Evolutionary conservation across 1,140 invertebrate species (phyloP), one percentile per base, ranked within the genome.

Genomic region (Hyposmocoma kahamanoa): DNA sequence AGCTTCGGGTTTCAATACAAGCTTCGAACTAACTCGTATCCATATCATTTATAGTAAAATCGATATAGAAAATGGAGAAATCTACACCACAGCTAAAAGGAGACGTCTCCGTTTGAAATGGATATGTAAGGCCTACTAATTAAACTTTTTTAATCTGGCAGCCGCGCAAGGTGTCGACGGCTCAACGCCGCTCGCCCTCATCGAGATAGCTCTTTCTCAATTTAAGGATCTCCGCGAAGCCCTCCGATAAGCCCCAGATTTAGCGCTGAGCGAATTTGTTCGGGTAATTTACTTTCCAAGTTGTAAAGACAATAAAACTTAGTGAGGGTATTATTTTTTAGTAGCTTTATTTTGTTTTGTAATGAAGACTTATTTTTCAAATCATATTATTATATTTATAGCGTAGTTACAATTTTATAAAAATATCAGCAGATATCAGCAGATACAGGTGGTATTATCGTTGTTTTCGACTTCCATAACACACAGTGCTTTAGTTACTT

Each of bases 241-340:
- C 61, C 17, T 67, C 73, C 74, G 78, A 82, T 82, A 82, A 82
- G 74, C 78, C 62, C 59, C 74, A 73, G 78, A 79, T 79, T 82
- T 79, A 80, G 71, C 69, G 75, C 62, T 72, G 70, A 74, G 68
- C 72, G 75, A 82, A 79, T 82, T 82, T 82, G 78, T 79, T 72
- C 72, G 73, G 62, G 73, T 74, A 82, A 82, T 82, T 82, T 79
- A 78, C 78, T 79, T 74, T 71, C 70, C 60, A 69, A 79, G 75
- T 79, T 82, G 70, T 62, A 68, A 79, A 79, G 72, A 82, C 72
- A 81, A 78, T 81, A 81, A 81, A 78, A 81, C 55, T 81, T 78
- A 59, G 63, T 61, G 60, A 42, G 36, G 59, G 58, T 57, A 67
- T 72, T 71, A 65, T 64, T 69, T 75, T 71, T 72, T 56, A 72